Percentiles rank a stretch among this genome's conserved stretches.
Evolutionary conservation across 2,113 vertebrate genomes (phyloP).

Genomic region (Lonchura striata): DNA sequence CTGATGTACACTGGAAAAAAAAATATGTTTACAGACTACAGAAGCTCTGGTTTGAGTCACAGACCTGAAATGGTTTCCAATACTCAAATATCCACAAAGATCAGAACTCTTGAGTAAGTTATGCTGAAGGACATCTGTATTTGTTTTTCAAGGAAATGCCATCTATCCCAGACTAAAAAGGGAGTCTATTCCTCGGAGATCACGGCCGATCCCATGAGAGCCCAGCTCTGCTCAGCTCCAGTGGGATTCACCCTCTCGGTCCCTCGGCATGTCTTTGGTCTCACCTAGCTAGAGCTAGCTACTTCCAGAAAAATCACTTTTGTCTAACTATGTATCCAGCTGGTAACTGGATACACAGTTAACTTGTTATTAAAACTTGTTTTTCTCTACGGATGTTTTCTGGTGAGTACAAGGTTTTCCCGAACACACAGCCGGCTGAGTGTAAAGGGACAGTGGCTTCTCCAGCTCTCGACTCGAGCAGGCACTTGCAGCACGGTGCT

Average conservation of each 20-base stretch:
- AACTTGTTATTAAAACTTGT: background rate
- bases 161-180: background rate
- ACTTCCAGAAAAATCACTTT: background rate
- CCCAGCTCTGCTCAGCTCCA: background rate
- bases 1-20: background rate
- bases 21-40: background rate
- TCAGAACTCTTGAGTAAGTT: background rate
- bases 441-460: background rate
- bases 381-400: background rate
- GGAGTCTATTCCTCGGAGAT: background rate
- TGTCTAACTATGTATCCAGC: background rate
- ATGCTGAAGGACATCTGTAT: background rate
- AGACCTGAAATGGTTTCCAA: background rate
- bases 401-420: rapidly evolving
- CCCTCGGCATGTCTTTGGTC: rapidly evolving
- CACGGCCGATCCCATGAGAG: background rate
- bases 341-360: background rate
- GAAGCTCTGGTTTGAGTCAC: background rate
- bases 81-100: background rate
- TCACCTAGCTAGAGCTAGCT: background rate
- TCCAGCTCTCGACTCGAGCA: background rate
- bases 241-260: background rate
- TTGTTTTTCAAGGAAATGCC: slow-evolving; percentile 17
- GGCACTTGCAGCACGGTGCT: rapidly evolving
- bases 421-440: background rate